A percentile compares a stretch with the other conserved stretches of the same genome.
phyloP scores from a whole-genome alignment of 2,888 invertebrate species.

The Silvanus unidentatus region DNA sequence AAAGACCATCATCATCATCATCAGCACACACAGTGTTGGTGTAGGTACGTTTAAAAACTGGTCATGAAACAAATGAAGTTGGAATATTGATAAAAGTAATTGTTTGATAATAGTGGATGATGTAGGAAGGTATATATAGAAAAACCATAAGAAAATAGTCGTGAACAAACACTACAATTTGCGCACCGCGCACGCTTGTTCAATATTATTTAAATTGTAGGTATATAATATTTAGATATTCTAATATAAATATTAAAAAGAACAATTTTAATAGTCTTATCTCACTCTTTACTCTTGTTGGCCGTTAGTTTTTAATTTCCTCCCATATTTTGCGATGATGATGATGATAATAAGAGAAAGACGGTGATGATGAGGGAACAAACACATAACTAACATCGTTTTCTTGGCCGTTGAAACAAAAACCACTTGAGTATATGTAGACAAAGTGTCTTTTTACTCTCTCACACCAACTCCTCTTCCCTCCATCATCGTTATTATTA shows the following conservation, averaged over 20 bases:
- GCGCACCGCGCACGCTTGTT: too few species aligned
- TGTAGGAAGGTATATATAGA: slow-evolving; percentile 17
- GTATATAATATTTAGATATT: slow-evolving; percentile 7
- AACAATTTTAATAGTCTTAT: slow-evolving; percentile 1
- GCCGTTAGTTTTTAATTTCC: too few species aligned
- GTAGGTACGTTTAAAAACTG: too few species aligned
- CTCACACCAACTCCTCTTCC: too few species aligned
- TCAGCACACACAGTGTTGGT: too few species aligned
- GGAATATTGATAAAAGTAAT: slow-evolving; percentile 46
- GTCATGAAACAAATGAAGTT: slow-evolving; percentile 22
- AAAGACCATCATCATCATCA: too few species aligned
- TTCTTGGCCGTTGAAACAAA: too few species aligned
- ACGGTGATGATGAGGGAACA: background rate
- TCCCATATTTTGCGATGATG: too few species aligned
- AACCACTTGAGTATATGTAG: too few species aligned
- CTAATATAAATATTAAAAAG: slow-evolving; percentile 10
- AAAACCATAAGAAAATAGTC: slow-evolving; percentile 27
- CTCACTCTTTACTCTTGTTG: background rate
- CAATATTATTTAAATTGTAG: slow-evolving; percentile 19
- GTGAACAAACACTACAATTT: slow-evolving; percentile 45
- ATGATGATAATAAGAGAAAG: background rate
- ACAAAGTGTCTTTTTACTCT: too few species aligned
- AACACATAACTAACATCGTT: background rate
- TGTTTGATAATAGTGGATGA: slow-evolving; percentile 44
- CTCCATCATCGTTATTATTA: too few species aligned